A percentile compares a stretch with the other conserved stretches of the same genome.
These are phyloP conservation scores for Microctenopoma steveboyesi DNA, from an alignment of 2,797 vertebrate genomes.

Conservation along the genomic window DNA sequence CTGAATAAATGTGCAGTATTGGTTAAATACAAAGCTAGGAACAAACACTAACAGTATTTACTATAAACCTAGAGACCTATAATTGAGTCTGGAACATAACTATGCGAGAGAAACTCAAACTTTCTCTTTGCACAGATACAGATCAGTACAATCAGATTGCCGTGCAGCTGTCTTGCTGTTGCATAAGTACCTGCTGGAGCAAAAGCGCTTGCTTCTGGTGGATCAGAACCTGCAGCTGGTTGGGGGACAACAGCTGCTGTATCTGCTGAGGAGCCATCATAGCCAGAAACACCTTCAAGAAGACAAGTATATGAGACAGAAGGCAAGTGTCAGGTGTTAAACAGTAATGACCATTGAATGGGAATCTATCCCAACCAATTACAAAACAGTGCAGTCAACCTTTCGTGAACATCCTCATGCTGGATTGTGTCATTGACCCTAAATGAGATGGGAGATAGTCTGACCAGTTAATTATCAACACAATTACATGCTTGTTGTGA, in stretches of 20 bases:
- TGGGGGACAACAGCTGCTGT: slow-evolving; percentile 87
- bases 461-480: slow-evolving; percentile 74
- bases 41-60: too few species aligned
- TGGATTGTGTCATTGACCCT: slow-evolving; percentile 68
- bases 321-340: slow-evolving; percentile 58
- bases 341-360: slow-evolving; percentile 55
- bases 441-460: slow-evolving; percentile 65
- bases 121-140: background rate
- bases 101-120: background rate
- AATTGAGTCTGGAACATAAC: background rate
- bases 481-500: slow-evolving; percentile 83
- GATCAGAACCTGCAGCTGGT: slow-evolving; percentile 92
- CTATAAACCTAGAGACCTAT: too few species aligned
- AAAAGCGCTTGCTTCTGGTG: slow-evolving; percentile 93
- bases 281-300: slow-evolving; percentile 88
- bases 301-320: slow-evolving; percentile 26
- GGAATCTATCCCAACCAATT: slow-evolving; percentile 63
- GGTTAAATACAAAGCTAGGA: too few species aligned
- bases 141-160: background rate
- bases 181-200: slow-evolving; percentile 90
- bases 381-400: slow-evolving; percentile 57
- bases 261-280: slow-evolving; percentile 96
- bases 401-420: slow-evolving; percentile 60
- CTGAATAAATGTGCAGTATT: too few species aligned
- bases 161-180: background rate